A percentile compares a stretch with the other conserved stretches of the same genome.
phyloP scores from a whole-genome alignment of 2,797 vertebrate species.

The Scolopax rusticola region DNA sequence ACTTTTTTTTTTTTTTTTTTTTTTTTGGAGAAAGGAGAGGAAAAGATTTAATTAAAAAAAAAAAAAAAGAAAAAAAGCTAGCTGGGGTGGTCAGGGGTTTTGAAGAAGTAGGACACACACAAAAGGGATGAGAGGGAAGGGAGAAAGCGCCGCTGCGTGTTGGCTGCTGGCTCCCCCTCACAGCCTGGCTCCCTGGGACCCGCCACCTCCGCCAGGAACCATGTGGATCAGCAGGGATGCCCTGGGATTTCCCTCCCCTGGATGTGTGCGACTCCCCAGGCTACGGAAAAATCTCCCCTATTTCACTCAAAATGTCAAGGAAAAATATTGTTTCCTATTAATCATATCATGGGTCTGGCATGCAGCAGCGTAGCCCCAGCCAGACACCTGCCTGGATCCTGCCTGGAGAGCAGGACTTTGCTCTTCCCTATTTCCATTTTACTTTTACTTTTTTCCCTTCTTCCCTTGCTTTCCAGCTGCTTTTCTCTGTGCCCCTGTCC shows the following conservation, averaged over 20 bases:
- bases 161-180: not conserved
- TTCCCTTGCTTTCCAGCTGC: not conserved
- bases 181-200: not conserved
- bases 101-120: not conserved
- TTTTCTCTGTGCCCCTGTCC: not conserved
- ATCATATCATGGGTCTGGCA: too few relatives aligned
- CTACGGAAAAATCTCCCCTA: not conserved
- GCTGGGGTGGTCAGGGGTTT: not conserved
- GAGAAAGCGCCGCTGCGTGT: accelerated
- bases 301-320: not conserved
- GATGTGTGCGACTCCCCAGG: not conserved
- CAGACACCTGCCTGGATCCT: too few relatives aligned
- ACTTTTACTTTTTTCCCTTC: not conserved
- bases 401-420: too few relatives aligned
- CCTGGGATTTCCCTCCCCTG: not conserved
- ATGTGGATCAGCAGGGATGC: accelerated
- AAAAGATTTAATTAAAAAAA: not conserved
- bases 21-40: not conserved
- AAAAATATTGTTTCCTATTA: too few relatives aligned
- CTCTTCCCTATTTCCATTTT: too few relatives aligned
- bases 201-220: accelerated
- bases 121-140: not conserved
- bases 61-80: not conserved
- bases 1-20: not conserved
- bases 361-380: too few relatives aligned